phyloP scores from a whole-genome alignment of 2,113 vertebrate species.

The Amphiprion ocellaris region DNA sequence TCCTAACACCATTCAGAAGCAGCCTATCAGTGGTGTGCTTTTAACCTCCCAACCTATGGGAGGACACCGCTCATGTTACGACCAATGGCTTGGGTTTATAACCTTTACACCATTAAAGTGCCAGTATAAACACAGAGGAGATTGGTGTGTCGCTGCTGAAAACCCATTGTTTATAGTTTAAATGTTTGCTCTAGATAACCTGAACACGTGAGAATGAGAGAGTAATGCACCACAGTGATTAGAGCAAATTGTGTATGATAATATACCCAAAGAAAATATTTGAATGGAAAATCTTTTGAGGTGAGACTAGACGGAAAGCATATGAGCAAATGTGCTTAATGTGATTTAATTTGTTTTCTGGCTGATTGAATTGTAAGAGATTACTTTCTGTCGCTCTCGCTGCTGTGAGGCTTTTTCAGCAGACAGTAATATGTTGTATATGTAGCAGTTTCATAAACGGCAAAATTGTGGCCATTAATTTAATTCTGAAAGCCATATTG shows the following conservation, averaged over 20 bases:
- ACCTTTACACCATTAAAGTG: conserved; percentile 65
- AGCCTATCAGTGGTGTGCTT: conserved; percentile 65
- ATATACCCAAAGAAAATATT: background rate
- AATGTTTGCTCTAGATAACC: conserved; percentile 53
- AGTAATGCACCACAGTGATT: conserved; percentile 30
- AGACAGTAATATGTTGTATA: conserved; percentile 9
- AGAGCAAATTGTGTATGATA: conserved; percentile 3
- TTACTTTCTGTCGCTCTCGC: background rate
- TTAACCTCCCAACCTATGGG: conserved; percentile 68
- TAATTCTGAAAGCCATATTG: conserved; percentile 30
- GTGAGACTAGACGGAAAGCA: background rate
- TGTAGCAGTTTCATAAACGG: conserved; percentile 32
- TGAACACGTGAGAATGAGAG: conserved; percentile 1
- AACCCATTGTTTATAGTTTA: conserved; percentile 40
- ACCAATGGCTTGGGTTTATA: conserved; percentile 67
- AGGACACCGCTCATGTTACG: conserved; percentile 70
- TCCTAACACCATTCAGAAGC: conserved; percentile 69
- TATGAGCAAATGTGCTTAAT: conserved; percentile 8
- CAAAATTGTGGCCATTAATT: conserved; percentile 29
- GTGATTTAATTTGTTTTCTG: background rate
- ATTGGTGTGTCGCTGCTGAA: conserved; percentile 28
- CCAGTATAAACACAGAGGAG: conserved; percentile 53
- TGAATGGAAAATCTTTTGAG: background rate
- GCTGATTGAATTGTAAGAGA: background rate
- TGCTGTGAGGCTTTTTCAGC: background rate